phyloP scores from a whole-genome alignment of 1,140 invertebrate genomes.

The Saccostrea echinata region DNA sequence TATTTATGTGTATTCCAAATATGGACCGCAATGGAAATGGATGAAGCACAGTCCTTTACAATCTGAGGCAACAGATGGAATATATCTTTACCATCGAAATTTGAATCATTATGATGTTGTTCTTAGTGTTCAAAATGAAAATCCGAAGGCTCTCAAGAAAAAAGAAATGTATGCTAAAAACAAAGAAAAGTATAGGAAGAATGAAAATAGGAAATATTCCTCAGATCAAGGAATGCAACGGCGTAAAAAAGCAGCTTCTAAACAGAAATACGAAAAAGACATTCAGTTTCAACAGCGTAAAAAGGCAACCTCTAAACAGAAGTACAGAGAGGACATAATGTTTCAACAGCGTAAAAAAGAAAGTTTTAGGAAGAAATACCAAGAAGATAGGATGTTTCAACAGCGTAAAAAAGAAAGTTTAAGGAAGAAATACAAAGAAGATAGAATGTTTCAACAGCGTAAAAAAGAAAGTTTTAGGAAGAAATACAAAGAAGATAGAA shows the following conservation, averaged over 20 bases:
- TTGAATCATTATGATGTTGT: background rate
- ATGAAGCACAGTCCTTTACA: background rate
- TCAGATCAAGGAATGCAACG: background rate
- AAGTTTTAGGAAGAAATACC: too few relatives aligned
- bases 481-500: too few relatives aligned
- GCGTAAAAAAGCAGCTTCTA: background rate
- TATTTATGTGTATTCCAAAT: background rate
- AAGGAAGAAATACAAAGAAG: too few relatives aligned
- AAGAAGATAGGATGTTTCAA: too few relatives aligned
- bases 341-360: too few relatives aligned
- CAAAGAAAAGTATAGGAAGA: background rate
- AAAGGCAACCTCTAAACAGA: too few relatives aligned
- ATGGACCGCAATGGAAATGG: background rate
- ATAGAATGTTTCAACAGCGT: too few relatives aligned
- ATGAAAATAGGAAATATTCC: background rate
- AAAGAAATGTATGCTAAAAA: background rate
- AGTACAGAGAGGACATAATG: too few relatives aligned
- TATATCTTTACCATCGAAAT: background rate
- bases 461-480: too few relatives aligned
- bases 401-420: too few relatives aligned
- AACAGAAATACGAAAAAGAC: background rate
- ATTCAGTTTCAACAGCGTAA: too few relatives aligned
- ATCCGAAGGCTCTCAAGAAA: background rate
- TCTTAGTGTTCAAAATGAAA: background rate
- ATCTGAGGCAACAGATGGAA: background rate